Evolutionary conservation across 2,888 invertebrate species (phyloP), one percentile per base, ranked within the genome.

Genomic region (Drosophila seclusa): DNA sequence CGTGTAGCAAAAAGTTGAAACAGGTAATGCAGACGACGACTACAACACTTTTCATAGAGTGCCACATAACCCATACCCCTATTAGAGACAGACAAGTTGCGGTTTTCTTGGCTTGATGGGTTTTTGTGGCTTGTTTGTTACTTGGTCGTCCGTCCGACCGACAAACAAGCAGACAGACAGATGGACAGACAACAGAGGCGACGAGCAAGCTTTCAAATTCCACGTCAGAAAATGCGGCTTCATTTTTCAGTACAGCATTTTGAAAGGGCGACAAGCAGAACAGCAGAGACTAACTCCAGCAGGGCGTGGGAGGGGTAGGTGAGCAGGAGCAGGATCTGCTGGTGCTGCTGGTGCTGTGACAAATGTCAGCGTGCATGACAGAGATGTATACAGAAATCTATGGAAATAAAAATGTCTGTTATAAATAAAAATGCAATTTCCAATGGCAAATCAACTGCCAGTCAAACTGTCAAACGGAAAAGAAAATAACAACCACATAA

Each of bases 91-190:
- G 61, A 73, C 71, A 72, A 76, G 82, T 79, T 85, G 89, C 66
- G 84, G 89, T 79, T 87, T 73, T 63, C 70, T 73, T 73, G 89
- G 89, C 82, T 87, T 85, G 85, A 85, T 85, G 84, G 77, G 84
- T 85, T 85, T 89, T 77, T 85, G 89, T 60, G 89, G 84, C 75
- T 83, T 89, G 89, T 87, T 89, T 85, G 82, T 82, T 75, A 68
- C 84, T 86, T 74, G 81, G 65, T 52, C 59, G 68, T 34, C 36
- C 16, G 8, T 24, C 27, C 45, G 65, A 55, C 66, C 62, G 53
- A 67, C 24, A 42, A 29, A 29, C 45, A 16, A 24, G 24, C 45
- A 34, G 52, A 29, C 21, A 45, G 4, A 69, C 24, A 31, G 45
- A 38, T 18, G 7, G 38, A 45, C 4, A 40, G 59, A 38, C 66